Percentiles rank a stretch among this genome's conserved stretches.
These are phyloP conservation scores for Lutraria lutraria DNA, from an alignment of 2,888 invertebrate species.

Conservation along the genomic window DNA sequence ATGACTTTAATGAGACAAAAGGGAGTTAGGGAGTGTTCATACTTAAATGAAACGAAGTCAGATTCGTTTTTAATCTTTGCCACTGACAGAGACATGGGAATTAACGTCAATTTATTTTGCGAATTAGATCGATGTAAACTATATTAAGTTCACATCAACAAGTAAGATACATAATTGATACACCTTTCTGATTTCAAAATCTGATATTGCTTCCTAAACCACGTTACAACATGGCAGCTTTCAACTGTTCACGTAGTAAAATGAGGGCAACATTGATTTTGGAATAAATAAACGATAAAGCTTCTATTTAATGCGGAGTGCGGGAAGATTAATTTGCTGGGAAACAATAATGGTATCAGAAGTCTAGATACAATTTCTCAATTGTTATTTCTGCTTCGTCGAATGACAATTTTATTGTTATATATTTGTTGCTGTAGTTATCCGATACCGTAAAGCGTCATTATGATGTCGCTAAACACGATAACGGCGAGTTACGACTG, in stretches of 20 bases:
- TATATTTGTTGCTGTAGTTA: constrained; percentile 71
- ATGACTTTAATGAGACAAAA: not conserved
- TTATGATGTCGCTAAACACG: constrained; percentile 72
- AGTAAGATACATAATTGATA: constrained; percentile 10
- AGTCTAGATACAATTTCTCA: constrained; percentile 69
- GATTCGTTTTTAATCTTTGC: not conserved
- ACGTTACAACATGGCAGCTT: not conserved
- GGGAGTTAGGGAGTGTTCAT: not conserved
- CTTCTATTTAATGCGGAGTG: constrained; percentile 59
- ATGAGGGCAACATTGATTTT: constrained; percentile 53
- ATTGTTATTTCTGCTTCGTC: constrained; percentile 69
- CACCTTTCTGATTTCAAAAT: constrained; percentile 19
- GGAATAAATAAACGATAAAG: constrained; percentile 68
- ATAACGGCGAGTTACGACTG: constrained; percentile 70
- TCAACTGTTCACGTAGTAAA: not conserved
- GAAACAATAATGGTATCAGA: constrained; percentile 67
- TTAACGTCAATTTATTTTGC: not conserved
- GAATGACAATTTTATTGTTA: constrained; percentile 71
- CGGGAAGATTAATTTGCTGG: constrained; percentile 70
- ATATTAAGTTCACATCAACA: constrained; percentile 24
- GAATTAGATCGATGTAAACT: constrained; percentile 1
- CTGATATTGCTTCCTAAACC: constrained; percentile 1
- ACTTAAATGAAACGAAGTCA: not conserved
- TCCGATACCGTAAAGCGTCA: constrained; percentile 70
- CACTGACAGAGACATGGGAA: not conserved